Percentiles rank a stretch among this genome's conserved stretches.
These are phyloP conservation scores for Thereva unica DNA, from an alignment of 2,888 invertebrate species.

Conservation along the genomic window DNA sequence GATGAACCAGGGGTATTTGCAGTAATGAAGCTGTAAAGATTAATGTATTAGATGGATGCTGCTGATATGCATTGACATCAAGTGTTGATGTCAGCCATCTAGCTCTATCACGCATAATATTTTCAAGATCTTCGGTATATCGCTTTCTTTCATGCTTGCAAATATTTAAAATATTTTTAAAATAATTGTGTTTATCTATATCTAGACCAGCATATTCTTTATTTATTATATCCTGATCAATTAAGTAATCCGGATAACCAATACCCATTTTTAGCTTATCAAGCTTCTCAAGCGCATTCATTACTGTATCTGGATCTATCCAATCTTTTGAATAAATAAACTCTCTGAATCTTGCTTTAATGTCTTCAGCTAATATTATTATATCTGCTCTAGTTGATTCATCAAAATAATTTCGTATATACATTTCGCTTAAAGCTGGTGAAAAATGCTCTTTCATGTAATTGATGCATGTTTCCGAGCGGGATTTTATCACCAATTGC, in stretches of 20 bases:
- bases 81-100: neutral
- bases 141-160: neutral
- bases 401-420: no score
- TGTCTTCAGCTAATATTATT: neutral
- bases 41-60: neutral
- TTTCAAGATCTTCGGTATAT: neutral
- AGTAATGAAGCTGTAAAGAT: constrained; percentile 13
- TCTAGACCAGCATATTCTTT: constrained; percentile 4
- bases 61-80: constrained; percentile 18
- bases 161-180: constrained; percentile 9
- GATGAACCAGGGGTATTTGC: constrained; percentile 10
- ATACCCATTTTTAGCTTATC: constrained; percentile 16
- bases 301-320: constrained; percentile 15
- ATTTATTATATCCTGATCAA: constrained; percentile 4
- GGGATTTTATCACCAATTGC: no score
- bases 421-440: no score
- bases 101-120: neutral
- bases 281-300: constrained; percentile 7
- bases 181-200: neutral
- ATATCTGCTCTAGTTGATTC: no score
- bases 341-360: constrained; percentile 9
- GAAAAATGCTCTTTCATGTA: no score
- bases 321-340: constrained; percentile 2
- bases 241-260: constrained; percentile 13
- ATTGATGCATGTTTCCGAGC: no score